These are phyloP conservation scores for Cepphus grylle DNA, from an alignment of 2,113 vertebrate species.

Conservation along the genomic window DNA sequence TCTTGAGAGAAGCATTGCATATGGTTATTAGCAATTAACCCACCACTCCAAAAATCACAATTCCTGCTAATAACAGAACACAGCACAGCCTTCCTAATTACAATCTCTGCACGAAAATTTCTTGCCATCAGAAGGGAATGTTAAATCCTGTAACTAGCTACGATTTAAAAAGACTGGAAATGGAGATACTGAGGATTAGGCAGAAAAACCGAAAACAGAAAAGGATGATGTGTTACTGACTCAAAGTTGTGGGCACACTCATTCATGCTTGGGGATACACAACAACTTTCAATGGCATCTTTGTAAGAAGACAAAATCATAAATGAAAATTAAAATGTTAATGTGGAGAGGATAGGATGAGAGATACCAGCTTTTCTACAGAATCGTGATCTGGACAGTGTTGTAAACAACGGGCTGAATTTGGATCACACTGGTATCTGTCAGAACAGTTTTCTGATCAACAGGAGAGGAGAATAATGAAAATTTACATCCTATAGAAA, in stretches of 20 bases:
- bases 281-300: background rate
- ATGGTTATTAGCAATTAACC: conserved; percentile 82
- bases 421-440: background rate
- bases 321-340: background rate
- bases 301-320: background rate
- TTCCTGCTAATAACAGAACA: conserved; percentile 77
- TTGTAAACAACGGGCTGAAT: background rate
- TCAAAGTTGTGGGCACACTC: background rate
- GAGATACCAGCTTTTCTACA: background rate
- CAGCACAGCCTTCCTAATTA: conserved; percentile 67
- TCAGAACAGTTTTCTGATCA: background rate
- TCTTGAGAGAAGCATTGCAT: conserved; percentile 77
- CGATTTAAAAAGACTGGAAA: conserved; percentile 50
- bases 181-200: background rate
- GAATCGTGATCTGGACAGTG: background rate
- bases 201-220: conserved; percentile 8
- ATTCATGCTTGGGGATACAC: background rate
- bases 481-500: background rate
- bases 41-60: conserved; percentile 75
- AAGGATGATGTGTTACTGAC: background rate
- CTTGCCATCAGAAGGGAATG: conserved; percentile 47
- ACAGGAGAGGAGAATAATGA: background rate
- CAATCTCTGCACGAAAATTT: conserved; percentile 44
- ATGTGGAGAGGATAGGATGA: background rate
- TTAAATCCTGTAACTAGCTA: conserved; percentile 56